Evolutionary conservation across 1,140 invertebrate species (phyloP).

Genomic region (Solenopsis invicta): DNA sequence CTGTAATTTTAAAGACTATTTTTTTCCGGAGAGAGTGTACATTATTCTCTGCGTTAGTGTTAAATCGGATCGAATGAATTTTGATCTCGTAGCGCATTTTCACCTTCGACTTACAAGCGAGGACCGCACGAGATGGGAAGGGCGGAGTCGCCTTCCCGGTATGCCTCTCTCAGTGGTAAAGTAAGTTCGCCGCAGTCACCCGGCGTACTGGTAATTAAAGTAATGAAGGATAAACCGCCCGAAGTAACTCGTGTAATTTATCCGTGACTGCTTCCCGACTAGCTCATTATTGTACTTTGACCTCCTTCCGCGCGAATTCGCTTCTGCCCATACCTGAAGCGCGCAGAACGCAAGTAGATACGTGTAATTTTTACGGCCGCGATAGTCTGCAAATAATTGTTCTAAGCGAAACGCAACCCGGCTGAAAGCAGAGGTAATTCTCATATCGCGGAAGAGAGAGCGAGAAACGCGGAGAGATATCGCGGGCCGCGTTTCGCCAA

Average conservation of each 20-base stretch:
- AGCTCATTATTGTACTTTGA: constrained; percentile 66
- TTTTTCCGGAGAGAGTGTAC: background rate
- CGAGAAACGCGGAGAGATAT: background rate
- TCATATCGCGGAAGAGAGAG: background rate
- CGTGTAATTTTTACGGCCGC: constrained; percentile 26
- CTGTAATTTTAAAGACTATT: background rate
- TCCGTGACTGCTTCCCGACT: constrained; percentile 57
- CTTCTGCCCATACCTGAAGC: too few relatives aligned
- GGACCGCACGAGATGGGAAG: background rate
- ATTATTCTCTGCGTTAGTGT: background rate
- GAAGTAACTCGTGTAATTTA: constrained; percentile 69
- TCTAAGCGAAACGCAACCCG: background rate
- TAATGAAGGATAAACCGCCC: constrained; percentile 75
- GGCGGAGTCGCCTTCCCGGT: constrained; percentile 25
- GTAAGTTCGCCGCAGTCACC: constrained; percentile 45
- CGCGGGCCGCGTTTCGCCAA: constrained; percentile 19
- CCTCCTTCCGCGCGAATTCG: constrained; percentile 33
- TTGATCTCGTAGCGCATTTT: constrained; percentile 64
- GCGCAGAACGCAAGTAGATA: background rate
- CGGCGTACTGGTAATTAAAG: constrained; percentile 69
- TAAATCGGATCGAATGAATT: constrained; percentile 36
- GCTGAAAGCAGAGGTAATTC: constrained; percentile 12
- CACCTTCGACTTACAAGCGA: constrained; percentile 27
- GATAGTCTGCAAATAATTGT: constrained; percentile 48
- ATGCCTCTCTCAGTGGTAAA: constrained; percentile 44